Conservation (phyloP, 1,140 invertebrate species). For the Drosophila takahashii region DNA sequence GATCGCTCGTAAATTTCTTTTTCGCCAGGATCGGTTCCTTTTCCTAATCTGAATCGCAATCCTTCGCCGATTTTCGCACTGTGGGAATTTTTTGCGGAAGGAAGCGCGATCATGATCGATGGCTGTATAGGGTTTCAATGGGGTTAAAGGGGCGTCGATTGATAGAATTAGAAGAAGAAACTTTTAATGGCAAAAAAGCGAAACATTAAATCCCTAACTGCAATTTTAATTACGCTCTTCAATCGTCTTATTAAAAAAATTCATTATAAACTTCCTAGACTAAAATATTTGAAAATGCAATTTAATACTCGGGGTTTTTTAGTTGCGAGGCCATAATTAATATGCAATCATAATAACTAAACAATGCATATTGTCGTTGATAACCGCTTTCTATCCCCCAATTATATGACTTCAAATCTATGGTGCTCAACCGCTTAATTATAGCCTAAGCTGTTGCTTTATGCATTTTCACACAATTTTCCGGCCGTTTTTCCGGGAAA, state of each 20-base stretch:
- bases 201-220: slow-evolving; percentile 15
- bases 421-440: slow-evolving; percentile 63
- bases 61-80: slow-evolving; percentile 70
- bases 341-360: not conserved
- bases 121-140: slow-evolving; percentile 72
- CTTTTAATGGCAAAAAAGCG: slow-evolving; percentile 36
- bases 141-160: slow-evolving; percentile 51
- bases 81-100: slow-evolving; percentile 80
- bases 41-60: slow-evolving; percentile 60
- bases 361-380: not conserved
- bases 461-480: slow-evolving; percentile 49
- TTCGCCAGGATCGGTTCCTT: slow-evolving; percentile 24
- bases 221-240: slow-evolving; percentile 1
- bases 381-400: slow-evolving; percentile 1
- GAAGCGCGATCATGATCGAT: slow-evolving; percentile 71
- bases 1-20: slow-evolving; percentile 76
- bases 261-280: not conserved
- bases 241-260: not conserved
- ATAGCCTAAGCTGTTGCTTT: slow-evolving; percentile 56
- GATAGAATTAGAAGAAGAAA: slow-evolving; percentile 24
- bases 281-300: not conserved
- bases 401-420: not conserved
- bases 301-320: not conserved
- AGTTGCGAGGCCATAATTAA: not conserved
- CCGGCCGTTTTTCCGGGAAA: slow-evolving; percentile 38